A percentile compares a stretch with the other conserved stretches of the same genome.
These are phyloP conservation scores for Phaenicophaeus curvirostris DNA, from an alignment of 2,797 vertebrate species.

Conservation along the genomic window DNA sequence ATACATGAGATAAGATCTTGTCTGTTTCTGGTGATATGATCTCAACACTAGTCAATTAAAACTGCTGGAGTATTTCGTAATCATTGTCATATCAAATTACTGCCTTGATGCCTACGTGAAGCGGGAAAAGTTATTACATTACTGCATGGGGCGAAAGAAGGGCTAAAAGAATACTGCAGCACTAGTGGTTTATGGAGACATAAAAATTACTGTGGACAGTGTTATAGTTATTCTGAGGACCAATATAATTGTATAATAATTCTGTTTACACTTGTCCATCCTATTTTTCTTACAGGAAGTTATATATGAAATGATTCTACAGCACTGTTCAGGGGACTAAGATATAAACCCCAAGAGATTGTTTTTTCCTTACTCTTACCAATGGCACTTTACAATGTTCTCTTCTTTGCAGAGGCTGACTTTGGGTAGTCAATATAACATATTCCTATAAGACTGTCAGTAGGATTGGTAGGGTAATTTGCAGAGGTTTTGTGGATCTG, in stretches of 20 bases:
- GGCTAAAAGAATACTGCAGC: neutral
- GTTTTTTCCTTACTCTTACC: conserved; percentile 12
- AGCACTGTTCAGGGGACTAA: neutral
- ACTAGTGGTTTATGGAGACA: conserved; percentile 37
- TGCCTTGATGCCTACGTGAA: neutral
- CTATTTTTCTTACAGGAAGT: conserved; percentile 42
- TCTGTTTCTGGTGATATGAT: conserved; percentile 58
- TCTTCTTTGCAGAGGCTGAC: neutral
- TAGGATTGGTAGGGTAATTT: conserved; percentile 61
- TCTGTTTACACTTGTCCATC: conserved; percentile 60
- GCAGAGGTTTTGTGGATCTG: conserved; percentile 62
- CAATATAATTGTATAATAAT: conserved; percentile 63
- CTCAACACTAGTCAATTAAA: conserved; percentile 69
- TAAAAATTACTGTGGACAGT: conserved; percentile 43
- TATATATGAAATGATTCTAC: conserved; percentile 29
- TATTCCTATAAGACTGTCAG: conserved; percentile 51
- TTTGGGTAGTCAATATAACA: conserved; percentile 54
- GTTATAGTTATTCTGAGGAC: conserved; percentile 38
- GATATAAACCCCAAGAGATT: neutral
- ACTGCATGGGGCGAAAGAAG: neutral
- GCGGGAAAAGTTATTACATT: conserved; percentile 7
- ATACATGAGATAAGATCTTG: conserved; percentile 60
- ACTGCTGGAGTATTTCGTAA: conserved; percentile 56
- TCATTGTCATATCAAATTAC: conserved; percentile 54
- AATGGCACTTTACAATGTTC: neutral